These are phyloP conservation scores for Triplophysa rosa DNA, from an alignment of 2,113 vertebrate species.

Conservation along the genomic window DNA sequence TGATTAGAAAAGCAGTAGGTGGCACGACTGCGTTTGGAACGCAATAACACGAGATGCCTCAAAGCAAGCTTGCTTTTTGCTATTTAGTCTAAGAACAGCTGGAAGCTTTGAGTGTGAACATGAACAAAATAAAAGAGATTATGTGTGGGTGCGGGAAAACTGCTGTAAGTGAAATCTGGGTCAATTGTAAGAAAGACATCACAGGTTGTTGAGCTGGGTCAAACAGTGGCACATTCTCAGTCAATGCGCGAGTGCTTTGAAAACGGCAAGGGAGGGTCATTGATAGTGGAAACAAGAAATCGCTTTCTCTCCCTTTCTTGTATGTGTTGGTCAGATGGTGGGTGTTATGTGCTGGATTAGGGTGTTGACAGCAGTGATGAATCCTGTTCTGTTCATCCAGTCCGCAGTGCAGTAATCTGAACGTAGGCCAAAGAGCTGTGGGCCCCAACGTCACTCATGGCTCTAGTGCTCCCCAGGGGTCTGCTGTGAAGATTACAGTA, in stretches of 20 bases:
- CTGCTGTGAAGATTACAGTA: slow-evolving; percentile 36
- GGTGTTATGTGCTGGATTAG: slow-evolving; percentile 37
- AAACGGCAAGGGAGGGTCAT: not conserved
- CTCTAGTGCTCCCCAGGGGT: not conserved
- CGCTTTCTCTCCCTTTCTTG: not conserved
- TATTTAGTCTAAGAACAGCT: slow-evolving; percentile 13
- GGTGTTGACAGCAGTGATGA: slow-evolving; percentile 44
- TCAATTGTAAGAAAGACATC: slow-evolving; percentile 57
- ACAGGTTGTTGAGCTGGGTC: slow-evolving; percentile 3
- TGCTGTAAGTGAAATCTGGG: slow-evolving; percentile 62
- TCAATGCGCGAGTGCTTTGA: not conserved
- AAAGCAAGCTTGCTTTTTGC: not conserved
- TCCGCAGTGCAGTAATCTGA: slow-evolving; percentile 32
- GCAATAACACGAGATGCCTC: slow-evolving; percentile 12
- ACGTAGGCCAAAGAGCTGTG: not conserved
- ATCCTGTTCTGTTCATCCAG: slow-evolving; percentile 37
- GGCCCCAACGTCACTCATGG: not conserved
- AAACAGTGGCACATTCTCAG: not conserved
- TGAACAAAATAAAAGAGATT: slow-evolving; percentile 27
- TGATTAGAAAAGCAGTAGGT: slow-evolving; percentile 29
- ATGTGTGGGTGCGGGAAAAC: slow-evolving; percentile 47
- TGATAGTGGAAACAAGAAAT: slow-evolving; percentile 25
- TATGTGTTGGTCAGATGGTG: slow-evolving; percentile 9
- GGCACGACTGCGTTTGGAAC: slow-evolving; percentile 16
- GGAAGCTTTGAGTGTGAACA: slow-evolving; percentile 16